phyloP scores from a whole-genome alignment of 2,113 vertebrate species.

The Phocoena phocoena region DNA sequence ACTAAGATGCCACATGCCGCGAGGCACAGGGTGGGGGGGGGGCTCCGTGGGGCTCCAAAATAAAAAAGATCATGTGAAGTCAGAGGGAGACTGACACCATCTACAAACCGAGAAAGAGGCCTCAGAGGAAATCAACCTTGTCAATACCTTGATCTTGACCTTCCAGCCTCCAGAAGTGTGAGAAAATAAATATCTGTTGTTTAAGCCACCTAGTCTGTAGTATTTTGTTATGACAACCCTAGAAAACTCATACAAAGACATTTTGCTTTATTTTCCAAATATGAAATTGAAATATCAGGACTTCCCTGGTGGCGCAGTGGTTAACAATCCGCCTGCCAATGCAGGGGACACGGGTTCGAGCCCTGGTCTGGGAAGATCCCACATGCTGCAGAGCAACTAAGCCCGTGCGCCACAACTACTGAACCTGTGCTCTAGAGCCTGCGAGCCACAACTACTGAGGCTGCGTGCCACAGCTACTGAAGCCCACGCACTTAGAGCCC shows the following conservation, averaged over 20 bases:
- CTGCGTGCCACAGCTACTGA: no score
- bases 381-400: no score
- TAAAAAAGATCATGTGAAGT: not conserved
- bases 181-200: slow-evolving; percentile 11
- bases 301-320: no score
- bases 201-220: not conserved
- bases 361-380: no score
- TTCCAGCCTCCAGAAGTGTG: not conserved
- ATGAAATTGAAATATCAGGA: not conserved
- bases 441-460: no score
- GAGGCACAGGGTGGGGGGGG: no score
- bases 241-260: not conserved
- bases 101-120: not conserved
- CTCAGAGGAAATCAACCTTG: not conserved
- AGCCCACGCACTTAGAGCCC: no score
- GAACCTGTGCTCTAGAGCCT: no score
- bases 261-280: slow-evolving; percentile 39
- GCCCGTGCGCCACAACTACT: no score
- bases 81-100: not conserved
- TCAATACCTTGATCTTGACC: not conserved
- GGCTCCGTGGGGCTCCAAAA: not conserved
- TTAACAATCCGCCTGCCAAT: no score
- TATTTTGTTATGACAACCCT: not conserved
- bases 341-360: no score
- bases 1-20: no score